Base-by-base conservation (phyloP, 1,140 invertebrate genomes). In the Bombus vancouverensis region DNA sequence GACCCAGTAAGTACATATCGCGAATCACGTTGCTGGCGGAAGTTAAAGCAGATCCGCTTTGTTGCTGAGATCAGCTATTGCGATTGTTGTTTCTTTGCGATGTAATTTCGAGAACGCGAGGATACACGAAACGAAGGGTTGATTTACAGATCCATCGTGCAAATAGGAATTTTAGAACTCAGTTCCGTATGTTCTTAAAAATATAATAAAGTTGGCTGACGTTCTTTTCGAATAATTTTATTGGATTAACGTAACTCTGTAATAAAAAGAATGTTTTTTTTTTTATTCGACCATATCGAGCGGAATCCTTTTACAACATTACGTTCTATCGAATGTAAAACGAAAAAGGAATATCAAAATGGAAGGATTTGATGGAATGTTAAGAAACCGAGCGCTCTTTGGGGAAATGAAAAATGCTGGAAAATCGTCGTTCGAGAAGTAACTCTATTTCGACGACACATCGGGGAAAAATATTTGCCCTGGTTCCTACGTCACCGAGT, bases 401-500 rank as follows among this genome's bases (percentile, higher is more conserved):
- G n/a, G 15, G 25, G 39, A 62, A n/a, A 13, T 57, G 53, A 34
- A 59, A 18, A 34, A 76, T 47, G 47, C 32, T 57, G 18, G 32
- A 57, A 59, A 59, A 59, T 59, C 34, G 53, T n/a, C 3, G 53
- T 59, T 44, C 42, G 39, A 42, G 13, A 3, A 25, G 39, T 28
- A 15, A 73, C 9, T 18, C 37, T 28, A 39, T 62, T 77, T n/a
- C 53, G 57, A 77, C 57, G 75, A 77, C 57, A 39, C 75, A 62
- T n/a, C 25, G 13, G 32, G 25, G 42, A 2, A 10, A 18, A 32
- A 73, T 70, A 57, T 85, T 81, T 73, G 8, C 18, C 47, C 25
- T 13, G 73, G 68, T 85, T 86, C 83, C 81, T 90, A 78, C 83
- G 82, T 91, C 86, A 77, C 75, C 68, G 75, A 59, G 62, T 42